These are phyloP conservation scores for Ptiloglossa arizonensis DNA, from an alignment of 1,140 invertebrate species.

Conservation along the genomic window DNA sequence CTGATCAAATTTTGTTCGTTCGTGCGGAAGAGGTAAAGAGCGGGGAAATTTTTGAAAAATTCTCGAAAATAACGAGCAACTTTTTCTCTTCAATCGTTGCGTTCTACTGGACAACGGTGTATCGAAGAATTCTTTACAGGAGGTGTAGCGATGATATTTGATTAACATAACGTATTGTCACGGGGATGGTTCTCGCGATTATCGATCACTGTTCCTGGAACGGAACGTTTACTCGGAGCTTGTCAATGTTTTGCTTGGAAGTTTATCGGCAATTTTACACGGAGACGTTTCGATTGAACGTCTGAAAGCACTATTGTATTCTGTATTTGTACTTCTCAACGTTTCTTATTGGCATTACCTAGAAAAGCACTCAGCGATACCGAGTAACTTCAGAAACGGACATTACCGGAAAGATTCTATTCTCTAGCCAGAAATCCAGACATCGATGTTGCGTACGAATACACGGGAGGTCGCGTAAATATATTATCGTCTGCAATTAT, in stretches of 20 bases:
- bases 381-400: not conserved
- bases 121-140: not conserved
- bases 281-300: not conserved
- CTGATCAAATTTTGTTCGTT: too few relatives aligned
- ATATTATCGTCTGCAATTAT: too few relatives aligned
- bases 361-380: too few relatives aligned
- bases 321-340: not conserved
- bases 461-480: too few relatives aligned
- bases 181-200: not conserved
- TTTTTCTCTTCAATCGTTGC: too few relatives aligned
- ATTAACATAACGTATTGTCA: not conserved
- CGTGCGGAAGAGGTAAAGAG: too few relatives aligned
- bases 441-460: not conserved
- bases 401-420: not conserved
- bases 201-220: not conserved
- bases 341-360: not conserved
- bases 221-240: not conserved
- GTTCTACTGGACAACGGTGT: too few relatives aligned
- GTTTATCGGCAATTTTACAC: conserved; percentile 4
- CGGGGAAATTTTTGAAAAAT: too few relatives aligned
- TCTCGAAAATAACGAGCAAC: too few relatives aligned
- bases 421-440: not conserved
- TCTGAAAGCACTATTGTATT: not conserved
- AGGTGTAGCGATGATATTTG: not conserved
- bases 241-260: not conserved